phyloP scores from a whole-genome alignment of 2,888 invertebrate genomes.

The Drosophila neutralis region DNA sequence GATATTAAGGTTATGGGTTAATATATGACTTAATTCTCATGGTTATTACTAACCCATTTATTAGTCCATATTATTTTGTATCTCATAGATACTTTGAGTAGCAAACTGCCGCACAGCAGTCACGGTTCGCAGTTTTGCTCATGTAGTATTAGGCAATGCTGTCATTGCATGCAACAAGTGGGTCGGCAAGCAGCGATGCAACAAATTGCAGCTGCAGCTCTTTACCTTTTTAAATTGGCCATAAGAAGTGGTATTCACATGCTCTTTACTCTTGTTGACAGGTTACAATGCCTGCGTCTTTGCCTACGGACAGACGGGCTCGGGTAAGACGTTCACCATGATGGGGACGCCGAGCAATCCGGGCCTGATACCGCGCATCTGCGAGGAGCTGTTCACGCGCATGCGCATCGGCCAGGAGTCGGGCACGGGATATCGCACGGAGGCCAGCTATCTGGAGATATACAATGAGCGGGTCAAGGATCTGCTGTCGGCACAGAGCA shows the following conservation, averaged over 20 bases:
- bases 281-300: slow-evolving; percentile 95
- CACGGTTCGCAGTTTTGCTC: slow-evolving; percentile 11
- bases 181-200: slow-evolving; percentile 17
- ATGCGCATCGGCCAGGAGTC: slow-evolving; percentile 93
- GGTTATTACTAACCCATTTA: background rate
- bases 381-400: slow-evolving; percentile 92
- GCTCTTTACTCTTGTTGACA: slow-evolving; percentile 38
- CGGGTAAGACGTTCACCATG: slow-evolving; percentile 96
- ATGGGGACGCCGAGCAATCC: slow-evolving; percentile 92
- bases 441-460: slow-evolving; percentile 94
- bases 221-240: slow-evolving; percentile 24
- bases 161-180: slow-evolving; percentile 30
- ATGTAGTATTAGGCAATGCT: slow-evolving; percentile 21
- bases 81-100: background rate
- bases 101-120: slow-evolving; percentile 12
- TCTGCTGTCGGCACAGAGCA: slow-evolving; percentile 87
- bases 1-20: background rate
- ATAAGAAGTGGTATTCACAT: slow-evolving; percentile 22
- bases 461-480: slow-evolving; percentile 94
- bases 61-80: background rate
- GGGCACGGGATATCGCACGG: slow-evolving; percentile 93
- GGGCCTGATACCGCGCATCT: slow-evolving; percentile 94
- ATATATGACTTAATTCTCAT: background rate
- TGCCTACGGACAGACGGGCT: slow-evolving; percentile 96
- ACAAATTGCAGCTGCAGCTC: slow-evolving; percentile 4